Conservation (phyloP, 2,888 invertebrate genomes). For the Cylloceria caligata region DNA sequence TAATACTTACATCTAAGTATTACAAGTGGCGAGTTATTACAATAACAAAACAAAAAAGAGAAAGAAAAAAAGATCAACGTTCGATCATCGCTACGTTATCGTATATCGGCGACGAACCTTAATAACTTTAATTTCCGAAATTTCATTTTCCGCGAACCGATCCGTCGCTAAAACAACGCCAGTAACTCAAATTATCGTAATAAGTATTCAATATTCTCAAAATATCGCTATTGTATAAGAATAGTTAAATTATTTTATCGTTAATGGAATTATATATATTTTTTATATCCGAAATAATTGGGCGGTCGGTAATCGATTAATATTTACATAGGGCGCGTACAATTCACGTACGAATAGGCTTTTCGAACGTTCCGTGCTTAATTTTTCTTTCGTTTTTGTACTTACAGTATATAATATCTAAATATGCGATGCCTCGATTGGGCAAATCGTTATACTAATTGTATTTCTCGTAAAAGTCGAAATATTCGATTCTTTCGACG, state of each 20-base stretch:
- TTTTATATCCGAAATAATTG: constrained; percentile 63
- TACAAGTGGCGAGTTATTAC: constrained; percentile 44
- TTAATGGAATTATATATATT: constrained; percentile 77
- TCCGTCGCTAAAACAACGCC: constrained; percentile 1
- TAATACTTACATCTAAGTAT: constrained; percentile 55
- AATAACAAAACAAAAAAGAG: constrained; percentile 30
- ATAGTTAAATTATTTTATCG: constrained; percentile 73
- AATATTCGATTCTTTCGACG: constrained; percentile 7
- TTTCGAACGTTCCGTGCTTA: constrained; percentile 33
- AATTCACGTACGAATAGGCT: constrained; percentile 32
- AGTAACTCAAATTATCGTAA: constrained; percentile 58
- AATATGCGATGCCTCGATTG: constrained; percentile 40
- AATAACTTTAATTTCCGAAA: neutral
- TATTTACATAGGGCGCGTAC: constrained; percentile 75
- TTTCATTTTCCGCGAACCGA: neutral
- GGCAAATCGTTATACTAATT: constrained; percentile 18
- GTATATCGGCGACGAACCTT: constrained; percentile 4
- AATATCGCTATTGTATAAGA: constrained; percentile 75
- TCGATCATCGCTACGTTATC: constrained; percentile 43
- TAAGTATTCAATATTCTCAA: constrained; percentile 73
- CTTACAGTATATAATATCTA: constrained; percentile 57
- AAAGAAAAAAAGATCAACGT: constrained; percentile 37
- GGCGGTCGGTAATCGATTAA: constrained; percentile 68
- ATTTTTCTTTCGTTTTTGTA: constrained; percentile 60
- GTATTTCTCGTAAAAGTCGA: constrained; percentile 3